Evolutionary conservation across 1,140 invertebrate genomes (phyloP).

Genomic region (Ephestia elutella): DNA sequence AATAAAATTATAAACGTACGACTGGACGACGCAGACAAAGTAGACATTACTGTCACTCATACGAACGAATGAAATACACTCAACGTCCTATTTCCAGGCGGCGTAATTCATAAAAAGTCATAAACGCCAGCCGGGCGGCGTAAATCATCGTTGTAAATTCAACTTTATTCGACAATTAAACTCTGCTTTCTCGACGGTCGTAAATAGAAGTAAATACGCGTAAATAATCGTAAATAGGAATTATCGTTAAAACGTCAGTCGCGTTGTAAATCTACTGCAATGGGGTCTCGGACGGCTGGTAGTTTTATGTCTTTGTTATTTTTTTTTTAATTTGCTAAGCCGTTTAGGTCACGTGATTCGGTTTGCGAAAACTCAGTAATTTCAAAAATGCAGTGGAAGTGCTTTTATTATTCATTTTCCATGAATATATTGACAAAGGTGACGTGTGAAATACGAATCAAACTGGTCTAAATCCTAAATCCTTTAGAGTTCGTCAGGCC

Average conservation of each 20-base stretch:
- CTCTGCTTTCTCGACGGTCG: conserved; percentile 62
- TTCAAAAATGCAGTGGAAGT: too few species aligned
- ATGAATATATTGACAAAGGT: too few species aligned
- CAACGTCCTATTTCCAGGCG: conserved; percentile 23
- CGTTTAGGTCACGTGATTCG: not conserved
- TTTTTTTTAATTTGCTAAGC: not conserved
- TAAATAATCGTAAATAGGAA: conserved; percentile 70
- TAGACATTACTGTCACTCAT: not conserved
- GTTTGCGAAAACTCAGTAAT: not conserved
- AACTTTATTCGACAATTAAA: conserved; percentile 74
- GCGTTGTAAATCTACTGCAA: conserved; percentile 56
- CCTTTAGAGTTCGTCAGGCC: too few species aligned
- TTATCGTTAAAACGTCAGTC: conserved; percentile 73
- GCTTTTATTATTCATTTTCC: too few species aligned
- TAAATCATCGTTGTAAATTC: conserved; percentile 70
- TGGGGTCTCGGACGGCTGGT: conserved; percentile 23
- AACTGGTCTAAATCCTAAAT: too few species aligned
- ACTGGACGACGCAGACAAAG: not conserved
- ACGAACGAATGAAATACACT: conserved; percentile 1
- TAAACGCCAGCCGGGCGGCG: conserved; percentile 31
- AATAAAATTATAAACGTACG: not conserved
- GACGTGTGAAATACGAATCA: too few species aligned
- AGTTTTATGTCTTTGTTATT: not conserved
- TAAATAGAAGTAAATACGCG: conserved; percentile 65
- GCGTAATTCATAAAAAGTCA: conserved; percentile 42